These are phyloP conservation scores for Mareca penelope DNA, from an alignment of 2,797 vertebrate species.

Conservation along the genomic window DNA sequence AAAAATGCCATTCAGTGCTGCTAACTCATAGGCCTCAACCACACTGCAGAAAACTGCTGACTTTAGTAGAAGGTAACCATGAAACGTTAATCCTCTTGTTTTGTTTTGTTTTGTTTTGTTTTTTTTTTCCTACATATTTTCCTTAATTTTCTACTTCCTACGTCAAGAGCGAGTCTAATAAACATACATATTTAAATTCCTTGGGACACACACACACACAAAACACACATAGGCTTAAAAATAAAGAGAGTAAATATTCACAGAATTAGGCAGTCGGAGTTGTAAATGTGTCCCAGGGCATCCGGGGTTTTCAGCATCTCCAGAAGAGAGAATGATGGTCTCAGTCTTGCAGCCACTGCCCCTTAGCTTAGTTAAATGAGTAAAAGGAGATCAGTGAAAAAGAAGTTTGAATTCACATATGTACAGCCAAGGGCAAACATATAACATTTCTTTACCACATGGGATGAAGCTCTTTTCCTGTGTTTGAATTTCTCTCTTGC, in stretches of 20 bases:
- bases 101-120: neutral
- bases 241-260: accelerated
- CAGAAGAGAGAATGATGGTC: neutral
- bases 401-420: neutral
- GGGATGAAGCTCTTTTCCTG: neutral
- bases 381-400: neutral
- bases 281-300: neutral
- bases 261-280: neutral
- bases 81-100: neutral
- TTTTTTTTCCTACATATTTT: neutral
- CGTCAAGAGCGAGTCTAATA: neutral
- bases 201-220: no score
- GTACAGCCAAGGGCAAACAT: neutral
- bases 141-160: no score
- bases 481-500: neutral
- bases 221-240: neutral
- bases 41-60: neutral
- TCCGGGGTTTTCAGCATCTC: neutral
- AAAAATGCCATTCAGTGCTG: neutral
- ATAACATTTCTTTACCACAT: neutral
- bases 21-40: neutral
- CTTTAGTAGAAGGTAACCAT: neutral
- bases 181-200: neutral
- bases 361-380: neutral
- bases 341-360: neutral